Evolutionary conservation across 92 coral and sea anemone species (phyloP).

Genomic region (Blastomussa wellsi): DNA sequence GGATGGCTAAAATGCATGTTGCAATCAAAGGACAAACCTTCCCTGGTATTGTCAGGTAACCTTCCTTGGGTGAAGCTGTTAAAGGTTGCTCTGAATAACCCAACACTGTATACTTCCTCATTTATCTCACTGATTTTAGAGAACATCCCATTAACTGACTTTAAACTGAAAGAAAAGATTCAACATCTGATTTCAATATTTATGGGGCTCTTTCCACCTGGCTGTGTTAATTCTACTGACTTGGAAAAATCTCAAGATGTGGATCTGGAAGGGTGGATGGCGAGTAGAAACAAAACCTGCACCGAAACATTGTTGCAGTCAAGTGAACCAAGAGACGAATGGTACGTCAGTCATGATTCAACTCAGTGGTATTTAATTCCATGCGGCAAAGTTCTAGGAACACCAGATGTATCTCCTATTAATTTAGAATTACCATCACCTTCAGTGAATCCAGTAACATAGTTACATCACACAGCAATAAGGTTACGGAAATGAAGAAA

Average conservation of each 20-base stretch:
- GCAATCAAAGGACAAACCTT: slow-evolving; percentile 1
- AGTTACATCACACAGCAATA: background rate
- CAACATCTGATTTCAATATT: slow-evolving; percentile 32
- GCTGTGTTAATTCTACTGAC: background rate
- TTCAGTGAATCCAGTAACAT: background rate
- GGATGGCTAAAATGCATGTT: slow-evolving; percentile 47
- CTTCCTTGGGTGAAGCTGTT: slow-evolving; percentile 67
- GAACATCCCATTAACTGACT: slow-evolving; percentile 45
- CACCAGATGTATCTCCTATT: slow-evolving; percentile 24
- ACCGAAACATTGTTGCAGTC: background rate
- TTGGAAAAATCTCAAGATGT: slow-evolving; percentile 5
- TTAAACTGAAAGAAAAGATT: slow-evolving; percentile 48
- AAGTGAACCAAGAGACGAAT: background rate
- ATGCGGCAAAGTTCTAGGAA: slow-evolving; percentile 72
- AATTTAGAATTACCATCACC: slow-evolving; percentile 19
- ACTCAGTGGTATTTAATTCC: slow-evolving; percentile 79
- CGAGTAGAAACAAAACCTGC: background rate
- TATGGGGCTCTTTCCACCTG: background rate
- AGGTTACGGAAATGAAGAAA: background rate
- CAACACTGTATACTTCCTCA: slow-evolving; percentile 21
- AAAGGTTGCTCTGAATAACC: slow-evolving; percentile 60
- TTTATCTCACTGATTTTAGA: slow-evolving; percentile 59
- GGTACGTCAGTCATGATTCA: slow-evolving; percentile 50
- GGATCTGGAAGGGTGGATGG: slow-evolving; percentile 21
- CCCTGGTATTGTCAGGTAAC: slow-evolving; percentile 35